A percentile compares a stretch with the other conserved stretches of the same genome.
Conservation (phyloP, 2,113 vertebrate genomes). For the Cepphus grylle region DNA sequence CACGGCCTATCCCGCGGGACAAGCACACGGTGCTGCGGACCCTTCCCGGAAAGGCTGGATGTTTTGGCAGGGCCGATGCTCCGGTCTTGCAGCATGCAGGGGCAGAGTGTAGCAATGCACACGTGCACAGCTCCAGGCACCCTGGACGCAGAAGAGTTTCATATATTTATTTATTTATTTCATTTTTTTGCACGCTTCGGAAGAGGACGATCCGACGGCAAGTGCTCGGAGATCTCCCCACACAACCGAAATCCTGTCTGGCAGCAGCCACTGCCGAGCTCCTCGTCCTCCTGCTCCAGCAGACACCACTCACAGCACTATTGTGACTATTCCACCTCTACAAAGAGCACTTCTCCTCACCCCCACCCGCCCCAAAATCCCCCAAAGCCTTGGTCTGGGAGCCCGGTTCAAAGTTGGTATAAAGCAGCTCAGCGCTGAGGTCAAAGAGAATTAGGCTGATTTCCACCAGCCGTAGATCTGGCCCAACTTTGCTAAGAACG, state of each 20-base stretch:
- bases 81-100: background rate
- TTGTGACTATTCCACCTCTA: background rate
- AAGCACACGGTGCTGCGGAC: rapidly evolving
- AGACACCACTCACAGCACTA: background rate
- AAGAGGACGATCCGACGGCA: background rate
- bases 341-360: background rate
- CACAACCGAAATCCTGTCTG: background rate
- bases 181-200: background rate
- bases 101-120: background rate
- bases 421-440: background rate
- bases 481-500: background rate
- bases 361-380: background rate
- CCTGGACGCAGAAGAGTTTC: background rate
- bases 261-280: background rate
- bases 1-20: rapidly evolving
- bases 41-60: background rate
- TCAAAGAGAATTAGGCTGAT: background rate
- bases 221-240: background rate
- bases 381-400: background rate
- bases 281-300: background rate
- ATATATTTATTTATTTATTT: too few species aligned
- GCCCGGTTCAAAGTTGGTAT: background rate
- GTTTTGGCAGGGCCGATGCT: background rate
- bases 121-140: background rate
- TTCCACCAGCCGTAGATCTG: background rate